Evolutionary conservation across 2,113 vertebrate species (phyloP), one percentile per base, ranked within the genome.

Genomic region (Anarhynchus alexandrinus): DNA sequence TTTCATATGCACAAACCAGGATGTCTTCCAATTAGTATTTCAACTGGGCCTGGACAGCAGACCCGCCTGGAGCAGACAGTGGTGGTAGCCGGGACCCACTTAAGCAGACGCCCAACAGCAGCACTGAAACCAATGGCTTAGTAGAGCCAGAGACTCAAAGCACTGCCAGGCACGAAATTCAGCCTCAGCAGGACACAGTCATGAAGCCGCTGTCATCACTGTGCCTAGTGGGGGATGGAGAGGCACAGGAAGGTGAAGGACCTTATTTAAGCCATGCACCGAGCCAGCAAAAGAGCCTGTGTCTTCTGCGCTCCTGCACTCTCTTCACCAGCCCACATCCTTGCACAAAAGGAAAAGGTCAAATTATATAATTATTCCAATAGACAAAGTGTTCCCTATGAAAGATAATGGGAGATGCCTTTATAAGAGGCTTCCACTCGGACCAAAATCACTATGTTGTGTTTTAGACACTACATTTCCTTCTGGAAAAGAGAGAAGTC

Each of bases 211-310:
- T 59, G 64, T 20, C 74, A 67, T 8, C 49, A 6, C 27, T 52
- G 54, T 34, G 80, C 26, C 42, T 19, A 14, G 7, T 10, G 6
- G 0, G 1, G 23, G 25, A 66, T 2, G 2, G 7, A 34, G 47
- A 47, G 21, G 20, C 30, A 55, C 3, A 5, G 38, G 21, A 54
- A 82, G 54, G 43, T 54, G 21, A 70, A 64, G 18, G 29, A 51
- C 25, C 51, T 62, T n/a, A 40, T 69, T 66, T 57, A 66, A 90
- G 43, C 66, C 82, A n/a, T 9, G 42, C 20, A 83, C 17, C 0
- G 2, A 70, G 58, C 20, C 38, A 12, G 62, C n/a, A 72, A 67
- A 78, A 79, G 25, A 84, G 30, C 8, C 15, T 13, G 18, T 23
- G 15, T 73, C 40, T 73, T 74, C 30, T 70, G 74, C 13, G 3